phyloP scores from a whole-genome alignment of 2,113 vertebrate genomes.

The Megaleporinus macrocephalus region DNA sequence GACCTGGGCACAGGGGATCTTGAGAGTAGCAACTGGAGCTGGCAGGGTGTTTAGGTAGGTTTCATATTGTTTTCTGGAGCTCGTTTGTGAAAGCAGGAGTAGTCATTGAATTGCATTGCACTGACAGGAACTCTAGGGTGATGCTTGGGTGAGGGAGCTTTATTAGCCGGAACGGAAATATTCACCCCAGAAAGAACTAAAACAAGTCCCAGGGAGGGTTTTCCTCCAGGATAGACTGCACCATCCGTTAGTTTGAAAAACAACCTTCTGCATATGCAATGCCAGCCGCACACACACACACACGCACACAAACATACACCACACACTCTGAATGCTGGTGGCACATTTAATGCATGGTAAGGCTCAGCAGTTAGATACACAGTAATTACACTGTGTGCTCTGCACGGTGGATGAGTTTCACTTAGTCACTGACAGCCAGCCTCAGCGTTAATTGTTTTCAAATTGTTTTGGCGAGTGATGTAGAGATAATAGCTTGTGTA shows the following conservation, averaged over 20 bases:
- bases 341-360: slow-evolving; percentile 65
- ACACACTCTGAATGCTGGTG: slow-evolving; percentile 40
- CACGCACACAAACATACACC: slow-evolving; percentile 40
- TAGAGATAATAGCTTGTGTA: slow-evolving; percentile 58
- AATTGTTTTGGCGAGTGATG: slow-evolving; percentile 58
- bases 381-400: slow-evolving; percentile 60
- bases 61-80: neutral
- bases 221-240: neutral
- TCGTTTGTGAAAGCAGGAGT: neutral
- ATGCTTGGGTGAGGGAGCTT: neutral
- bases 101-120: neutral
- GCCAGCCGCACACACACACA: slow-evolving; percentile 28
- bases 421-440: slow-evolving; percentile 57
- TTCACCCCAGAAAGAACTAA: neutral
- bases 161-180: neutral
- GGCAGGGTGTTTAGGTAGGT: neutral
- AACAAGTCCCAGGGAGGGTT: neutral
- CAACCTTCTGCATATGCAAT: slow-evolving; percentile 26
- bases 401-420: slow-evolving; percentile 57
- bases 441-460: slow-evolving; percentile 58
- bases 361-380: slow-evolving; percentile 73
- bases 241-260: slow-evolving; percentile 4
- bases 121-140: neutral
- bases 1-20: neutral
- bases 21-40: neutral